Evolutionary conservation across 2,113 vertebrate genomes (phyloP).

Genomic region (Strigops habroptila): DNA sequence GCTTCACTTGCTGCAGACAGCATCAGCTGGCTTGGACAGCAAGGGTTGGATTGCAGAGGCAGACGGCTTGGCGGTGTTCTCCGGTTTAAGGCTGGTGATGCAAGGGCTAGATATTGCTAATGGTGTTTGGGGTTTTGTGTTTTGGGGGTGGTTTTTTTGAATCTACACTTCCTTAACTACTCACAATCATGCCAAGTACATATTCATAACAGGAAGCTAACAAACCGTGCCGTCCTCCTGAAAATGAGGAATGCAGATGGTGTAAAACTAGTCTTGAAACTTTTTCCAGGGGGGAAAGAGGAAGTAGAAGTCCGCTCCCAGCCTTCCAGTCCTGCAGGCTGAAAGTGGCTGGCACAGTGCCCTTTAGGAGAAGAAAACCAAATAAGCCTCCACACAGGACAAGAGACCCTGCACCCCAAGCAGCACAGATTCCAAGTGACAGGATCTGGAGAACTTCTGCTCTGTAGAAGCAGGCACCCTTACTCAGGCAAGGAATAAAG

Average conservation of each 20-base stretch:
- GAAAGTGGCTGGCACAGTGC: not conserved
- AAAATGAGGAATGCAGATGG: not conserved
- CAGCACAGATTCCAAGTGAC: rapidly evolving
- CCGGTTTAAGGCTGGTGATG: not conserved
- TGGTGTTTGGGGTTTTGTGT: not conserved
- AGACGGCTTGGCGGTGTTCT: not conserved
- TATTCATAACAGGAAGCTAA: conserved; percentile 24
- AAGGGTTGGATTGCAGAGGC: not conserved
- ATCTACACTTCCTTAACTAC: conserved; percentile 24
- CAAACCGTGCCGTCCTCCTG: not conserved
- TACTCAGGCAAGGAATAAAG: not conserved
- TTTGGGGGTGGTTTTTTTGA: not conserved
- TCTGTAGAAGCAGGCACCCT: not conserved
- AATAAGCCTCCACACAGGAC: rapidly evolving
- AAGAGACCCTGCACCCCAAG: not conserved
- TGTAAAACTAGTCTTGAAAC: not conserved
- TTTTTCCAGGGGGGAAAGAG: not conserved
- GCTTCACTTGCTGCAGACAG: not conserved
- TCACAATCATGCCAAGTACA: not conserved
- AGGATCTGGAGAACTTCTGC: not conserved
- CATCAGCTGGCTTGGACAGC: not conserved
- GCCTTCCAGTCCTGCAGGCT: not conserved
- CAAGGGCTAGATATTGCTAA: not conserved
- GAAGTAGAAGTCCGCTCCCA: not conserved
- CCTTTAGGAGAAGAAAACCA: not conserved